phyloP scores from a whole-genome alignment of 2,888 invertebrate genomes.

The Scaptomyza tumidula region DNA sequence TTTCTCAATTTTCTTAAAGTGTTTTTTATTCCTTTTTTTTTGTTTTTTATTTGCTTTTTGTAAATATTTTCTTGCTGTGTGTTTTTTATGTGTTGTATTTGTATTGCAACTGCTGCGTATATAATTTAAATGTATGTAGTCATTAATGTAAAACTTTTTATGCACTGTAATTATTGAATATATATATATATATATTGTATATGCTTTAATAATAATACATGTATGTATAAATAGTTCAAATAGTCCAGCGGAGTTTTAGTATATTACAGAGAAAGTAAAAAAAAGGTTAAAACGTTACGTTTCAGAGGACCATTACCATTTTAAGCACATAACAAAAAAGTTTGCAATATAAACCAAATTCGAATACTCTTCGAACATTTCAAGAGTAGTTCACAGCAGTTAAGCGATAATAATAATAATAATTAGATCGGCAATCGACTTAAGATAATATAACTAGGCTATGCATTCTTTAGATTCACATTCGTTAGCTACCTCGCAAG shows the following conservation, averaged over 20 bases:
- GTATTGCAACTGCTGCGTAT: slow-evolving; percentile 57
- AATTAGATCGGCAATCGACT: slow-evolving; percentile 23
- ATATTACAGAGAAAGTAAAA: slow-evolving; percentile 37
- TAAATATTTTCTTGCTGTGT: slow-evolving; percentile 21
- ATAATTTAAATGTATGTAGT: slow-evolving; percentile 71
- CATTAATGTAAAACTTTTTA: slow-evolving; percentile 72
- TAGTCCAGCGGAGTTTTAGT: slow-evolving; percentile 46
- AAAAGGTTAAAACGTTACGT: slow-evolving; percentile 11
- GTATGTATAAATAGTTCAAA: slow-evolving; percentile 54
- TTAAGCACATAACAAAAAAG: slow-evolving; percentile 28
- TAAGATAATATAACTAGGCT: slow-evolving; percentile 29
- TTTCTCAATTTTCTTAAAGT: slow-evolving; percentile 67
- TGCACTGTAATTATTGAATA: slow-evolving; percentile 45
- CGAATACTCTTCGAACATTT: slow-evolving; percentile 1
- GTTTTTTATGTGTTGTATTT: slow-evolving; percentile 27
- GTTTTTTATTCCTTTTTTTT: slow-evolving; percentile 37
- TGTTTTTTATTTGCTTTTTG: slow-evolving; percentile 23
- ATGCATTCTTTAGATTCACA: slow-evolving; percentile 24
- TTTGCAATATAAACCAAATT: slow-evolving; percentile 42
- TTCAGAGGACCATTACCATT: slow-evolving; percentile 30
- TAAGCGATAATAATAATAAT: slow-evolving; percentile 8
- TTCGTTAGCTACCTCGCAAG: slow-evolving; percentile 24
- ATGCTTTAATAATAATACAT: slow-evolving; percentile 34
- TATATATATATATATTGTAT: slow-evolving; percentile 34
- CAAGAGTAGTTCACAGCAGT: slow-evolving; percentile 18